Evolutionary conservation across 2,888 invertebrate species (phyloP), one percentile per base, ranked within the genome.

Genomic region (Drosophila paramelanica): DNA sequence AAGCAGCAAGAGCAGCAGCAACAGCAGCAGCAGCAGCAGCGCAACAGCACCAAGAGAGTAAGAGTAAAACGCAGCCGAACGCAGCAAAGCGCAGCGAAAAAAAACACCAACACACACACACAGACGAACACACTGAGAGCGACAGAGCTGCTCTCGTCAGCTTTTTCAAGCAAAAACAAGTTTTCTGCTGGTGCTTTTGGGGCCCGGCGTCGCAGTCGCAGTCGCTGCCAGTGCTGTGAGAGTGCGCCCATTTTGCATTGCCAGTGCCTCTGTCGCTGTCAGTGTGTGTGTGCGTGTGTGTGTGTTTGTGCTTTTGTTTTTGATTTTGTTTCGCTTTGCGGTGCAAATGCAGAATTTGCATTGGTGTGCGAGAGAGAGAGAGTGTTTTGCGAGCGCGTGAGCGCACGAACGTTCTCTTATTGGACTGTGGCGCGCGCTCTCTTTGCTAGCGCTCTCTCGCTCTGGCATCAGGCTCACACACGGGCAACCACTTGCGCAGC

Each of bases 261-360:
- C 45, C 17, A 33, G 41, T 8, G 46, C 53, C 42, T 33, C 42
- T 25, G 39, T 43, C 7, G 56, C 7, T 27, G 25, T 5, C 5
- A 17, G 17, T 20, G 20, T 25, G 64, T 49, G 51, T 36, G 51
- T 43, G 43, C 36, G 61, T 53, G 50, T 47, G 33, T 64, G 62
- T 55, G 79, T 66, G 67, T 55, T 55, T 73, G 73, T 73, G 78
- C 42, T 65, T 71, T 78, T 67, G 58, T 57, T 59, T 72, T 69
- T 69, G 57, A 57, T 56, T 61, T 38, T 59, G 49, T 50, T 60
- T 73, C 57, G 61, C 67, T 67, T 64, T 67, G 64, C 67, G 23
- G 73, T 88, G 88, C 86, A 88, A 82, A 85, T 82, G 86, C 84
- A 86, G 66, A 82, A 84, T 79, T 67, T 77, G 76, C 73, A 75